phyloP scores from a whole-genome alignment of 2,797 vertebrate genomes.

The Hapalemur alaotrensis region DNA sequence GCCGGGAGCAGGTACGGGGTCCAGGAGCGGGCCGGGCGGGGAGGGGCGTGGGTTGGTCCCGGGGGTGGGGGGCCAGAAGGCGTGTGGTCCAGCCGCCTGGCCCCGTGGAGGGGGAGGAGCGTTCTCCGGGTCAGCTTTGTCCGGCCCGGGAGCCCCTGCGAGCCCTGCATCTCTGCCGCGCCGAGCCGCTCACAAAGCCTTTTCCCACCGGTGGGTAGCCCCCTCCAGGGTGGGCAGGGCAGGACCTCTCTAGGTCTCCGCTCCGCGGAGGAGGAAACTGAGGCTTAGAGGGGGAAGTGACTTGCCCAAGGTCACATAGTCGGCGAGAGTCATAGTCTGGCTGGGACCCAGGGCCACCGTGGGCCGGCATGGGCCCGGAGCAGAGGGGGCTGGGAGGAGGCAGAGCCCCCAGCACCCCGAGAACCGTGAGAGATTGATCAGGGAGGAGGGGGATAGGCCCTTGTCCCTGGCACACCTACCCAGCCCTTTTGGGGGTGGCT shows the following conservation, averaged over 20 bases:
- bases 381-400: constrained; percentile 76
- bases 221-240: constrained; percentile 29
- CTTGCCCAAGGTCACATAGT: constrained; percentile 77
- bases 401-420: not conserved
- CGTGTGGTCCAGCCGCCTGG: constrained; percentile 10
- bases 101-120: constrained; percentile 55
- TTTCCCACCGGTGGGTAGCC: not conserved
- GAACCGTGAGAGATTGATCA: not conserved
- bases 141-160: constrained; percentile 53
- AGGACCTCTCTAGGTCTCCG: not conserved
- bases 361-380: constrained; percentile 80
- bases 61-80: not conserved
- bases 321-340: constrained; percentile 76
- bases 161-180: constrained; percentile 51
- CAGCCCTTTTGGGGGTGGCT: not conserved
- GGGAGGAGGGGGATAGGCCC: constrained; percentile 14
- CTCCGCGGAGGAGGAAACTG: constrained; percentile 49
- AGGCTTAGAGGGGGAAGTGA: constrained; percentile 69
- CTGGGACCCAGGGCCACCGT: constrained; percentile 84
- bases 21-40: constrained; percentile 24
- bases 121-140: constrained; percentile 60
- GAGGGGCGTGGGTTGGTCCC: constrained; percentile 58
- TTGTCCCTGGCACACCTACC: constrained; percentile 59
- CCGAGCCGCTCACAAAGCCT: constrained; percentile 73
- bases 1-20: constrained; percentile 73